These are phyloP conservation scores for Acanthosoma haemorrhoidale DNA, from an alignment of 2,888 invertebrate species.

Conservation along the genomic window DNA sequence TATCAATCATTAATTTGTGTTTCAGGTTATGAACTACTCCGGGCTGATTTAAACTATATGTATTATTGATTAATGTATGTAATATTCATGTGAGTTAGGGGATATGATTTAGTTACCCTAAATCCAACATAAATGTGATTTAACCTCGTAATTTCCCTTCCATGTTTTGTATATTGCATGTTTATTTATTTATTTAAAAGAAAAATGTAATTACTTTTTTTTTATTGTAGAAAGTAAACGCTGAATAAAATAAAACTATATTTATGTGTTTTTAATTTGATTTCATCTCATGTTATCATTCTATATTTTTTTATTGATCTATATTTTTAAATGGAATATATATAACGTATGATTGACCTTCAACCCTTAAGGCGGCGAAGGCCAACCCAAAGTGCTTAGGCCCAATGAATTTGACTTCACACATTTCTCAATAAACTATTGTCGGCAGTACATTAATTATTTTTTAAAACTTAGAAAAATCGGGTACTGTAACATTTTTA, in stretches of 20 bases:
- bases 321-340: too few relatives aligned
- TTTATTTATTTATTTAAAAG: slow-evolving; percentile 21
- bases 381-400: too few relatives aligned
- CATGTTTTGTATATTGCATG: slow-evolving; percentile 18
- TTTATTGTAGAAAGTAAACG: background rate
- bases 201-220: background rate
- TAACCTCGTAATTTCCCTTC: slow-evolving; percentile 8
- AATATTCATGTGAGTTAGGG: background rate
- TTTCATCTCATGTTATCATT: background rate
- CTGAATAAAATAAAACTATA: slow-evolving; percentile 1
- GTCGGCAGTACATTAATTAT: too few relatives aligned
- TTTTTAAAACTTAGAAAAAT: too few relatives aligned
- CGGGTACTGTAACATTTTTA: too few relatives aligned
- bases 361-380: too few relatives aligned
- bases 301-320: too few relatives aligned
- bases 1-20: background rate
- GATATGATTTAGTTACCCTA: background rate
- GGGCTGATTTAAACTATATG: background rate
- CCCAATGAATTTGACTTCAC: too few relatives aligned
- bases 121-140: background rate
- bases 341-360: too few relatives aligned
- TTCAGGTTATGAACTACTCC: background rate
- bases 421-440: too few relatives aligned
- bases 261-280: background rate
- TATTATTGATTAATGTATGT: background rate